Conservation (phyloP, 2,113 vertebrate genomes). For the Daphoenositta chrysoptera region DNA sequence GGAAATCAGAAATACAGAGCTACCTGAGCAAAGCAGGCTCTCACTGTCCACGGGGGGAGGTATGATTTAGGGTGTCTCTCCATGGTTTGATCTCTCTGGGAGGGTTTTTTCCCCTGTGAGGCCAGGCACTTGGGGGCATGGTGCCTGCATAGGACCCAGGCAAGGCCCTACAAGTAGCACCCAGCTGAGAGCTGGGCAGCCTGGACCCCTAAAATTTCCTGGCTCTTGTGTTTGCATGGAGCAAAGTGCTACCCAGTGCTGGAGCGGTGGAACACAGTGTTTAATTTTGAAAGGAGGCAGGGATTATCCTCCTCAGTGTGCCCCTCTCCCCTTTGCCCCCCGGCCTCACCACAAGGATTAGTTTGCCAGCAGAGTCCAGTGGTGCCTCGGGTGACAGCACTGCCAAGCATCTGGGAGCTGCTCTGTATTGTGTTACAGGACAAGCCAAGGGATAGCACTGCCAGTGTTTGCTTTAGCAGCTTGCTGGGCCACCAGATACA, state of each 20-base stretch:
- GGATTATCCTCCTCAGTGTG: background rate
- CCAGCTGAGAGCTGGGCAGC: background rate
- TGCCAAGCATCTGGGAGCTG: background rate
- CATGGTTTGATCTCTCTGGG: background rate
- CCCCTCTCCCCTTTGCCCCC: background rate
- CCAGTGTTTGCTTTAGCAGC: background rate
- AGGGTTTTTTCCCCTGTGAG: background rate
- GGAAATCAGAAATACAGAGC: background rate
- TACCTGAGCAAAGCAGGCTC: background rate
- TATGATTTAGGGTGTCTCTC: background rate
- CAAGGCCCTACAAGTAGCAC: accelerated
- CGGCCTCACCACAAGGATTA: background rate
- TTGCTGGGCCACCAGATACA: background rate
- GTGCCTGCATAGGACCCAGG: background rate
- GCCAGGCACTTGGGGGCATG: background rate
- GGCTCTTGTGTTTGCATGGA: background rate
- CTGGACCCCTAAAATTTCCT: background rate
- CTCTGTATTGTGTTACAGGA: background rate
- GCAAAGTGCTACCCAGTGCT: background rate
- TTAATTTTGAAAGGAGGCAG: background rate
- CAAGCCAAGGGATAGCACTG: background rate
- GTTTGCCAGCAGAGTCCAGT: background rate
- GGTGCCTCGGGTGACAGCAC: background rate
- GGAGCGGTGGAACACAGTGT: accelerated
- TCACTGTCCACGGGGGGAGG: background rate